Base-by-base conservation (phyloP, 2,113 vertebrate genomes). In the Blennius ocellaris region DNA sequence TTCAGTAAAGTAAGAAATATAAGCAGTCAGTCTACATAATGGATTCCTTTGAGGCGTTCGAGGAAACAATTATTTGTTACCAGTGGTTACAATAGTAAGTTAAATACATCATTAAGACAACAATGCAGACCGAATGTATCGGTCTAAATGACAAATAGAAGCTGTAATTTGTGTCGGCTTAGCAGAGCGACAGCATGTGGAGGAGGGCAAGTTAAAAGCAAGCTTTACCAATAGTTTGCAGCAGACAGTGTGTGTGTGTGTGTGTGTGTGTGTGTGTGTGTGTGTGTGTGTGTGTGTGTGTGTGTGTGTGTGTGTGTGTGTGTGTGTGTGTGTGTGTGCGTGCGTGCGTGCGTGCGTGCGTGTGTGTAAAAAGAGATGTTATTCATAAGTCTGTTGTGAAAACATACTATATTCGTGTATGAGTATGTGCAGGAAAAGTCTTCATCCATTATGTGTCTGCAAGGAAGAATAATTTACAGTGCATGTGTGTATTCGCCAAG, bases 21-120 rank as follows among this genome's bases (percentile, higher is more conserved):
- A 66, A 63, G 72, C 37, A 49, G 4, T 14, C 40, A 63, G 75
- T 75, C 30, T 38, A 17, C 67, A 43, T 36, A 61, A 86, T 58
- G 12, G 49, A 76, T 68, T 16, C 49, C 21, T 30, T 8, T 41
- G 58, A 59, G 14, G 60, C 15, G 37, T 83, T 75, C 69, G 17
- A 61, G 60, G 56, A 70, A 76, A 77, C 71, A 77, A 72, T 87
- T 75, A 67, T 76, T 77, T 65, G 39, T 78, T 69, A 52, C 48
- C 74, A 51, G 47, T 57, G 45, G 69, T 66, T 57, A 75, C 70
- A 78, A 73, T 75, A 63, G 60, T 59, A 63, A 83, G 80, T 75
- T 83, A 80, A 91, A 87, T 74, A 71, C 69, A 80, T 80, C 85
- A 85, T 90, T 83, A 89, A 61, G 62, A 62, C 52, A 78, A 85